Evolutionary conservation across 2,888 invertebrate species (phyloP), one percentile per base, ranked within the genome.

Genomic region (Volucella zonaria): DNA sequence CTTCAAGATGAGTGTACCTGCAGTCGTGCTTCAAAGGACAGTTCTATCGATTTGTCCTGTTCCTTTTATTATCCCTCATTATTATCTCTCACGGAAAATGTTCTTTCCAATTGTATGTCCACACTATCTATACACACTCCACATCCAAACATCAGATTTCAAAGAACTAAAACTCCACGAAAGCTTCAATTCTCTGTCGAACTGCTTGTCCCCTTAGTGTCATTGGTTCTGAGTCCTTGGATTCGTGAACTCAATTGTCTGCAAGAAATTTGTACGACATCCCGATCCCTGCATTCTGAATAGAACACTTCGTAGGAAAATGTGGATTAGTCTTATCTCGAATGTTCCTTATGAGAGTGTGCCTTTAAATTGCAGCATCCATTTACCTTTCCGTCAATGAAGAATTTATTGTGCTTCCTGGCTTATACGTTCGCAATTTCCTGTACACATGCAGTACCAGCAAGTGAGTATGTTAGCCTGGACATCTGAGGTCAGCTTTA

Each of bases 381-480:
- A 62, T 78, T 68, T 52, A 56, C 38, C 14, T 18, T 52, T 14
- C n/a, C 45, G 59, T 58, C 61, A 73, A 66, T 73, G 56, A 83
- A 64, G 75, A 80, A 79, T 80, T 83, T 80, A 83, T 79, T 79
- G 83, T 54, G 15, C 75, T 80, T 83, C 80, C 75, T 71, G 54
- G 64, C 47, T 67, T 62, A 18, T 43, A 76, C 47, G 52, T 66
- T 73, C 56, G 45, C 70, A 79, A 83, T 83, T 66, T 80, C 83
- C 83, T 68, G 78, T 18, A 38, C 54, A 61, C 15, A 61, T 54
- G 52, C 52, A 52, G 52, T 64, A 15, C 15, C 31, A 49, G 59
- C 42, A 12, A 31, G 12, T 31, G 49, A 12, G 18, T 40, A 15
- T 15, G 12, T 14, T 58, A 40, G 31, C 31, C 15, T 67, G 66